Evolutionary conservation across 2,888 invertebrate species (phyloP).

Genomic region (Isoperla grammatica): DNA sequence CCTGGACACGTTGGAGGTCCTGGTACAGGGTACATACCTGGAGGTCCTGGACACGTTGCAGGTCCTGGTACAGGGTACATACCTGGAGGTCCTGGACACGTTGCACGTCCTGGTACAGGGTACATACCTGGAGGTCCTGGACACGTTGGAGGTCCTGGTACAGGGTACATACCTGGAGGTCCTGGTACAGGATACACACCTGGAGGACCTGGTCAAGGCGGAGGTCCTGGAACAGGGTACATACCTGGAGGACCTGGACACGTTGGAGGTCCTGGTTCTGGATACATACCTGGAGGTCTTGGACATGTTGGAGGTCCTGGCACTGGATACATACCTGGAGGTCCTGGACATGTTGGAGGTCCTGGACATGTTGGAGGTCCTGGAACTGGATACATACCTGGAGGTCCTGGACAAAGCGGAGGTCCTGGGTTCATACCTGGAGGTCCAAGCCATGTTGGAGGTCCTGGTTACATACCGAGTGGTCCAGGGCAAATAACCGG

Average conservation of each 20-base stretch:
- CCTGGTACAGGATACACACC: too few relatives aligned
- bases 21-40: too few relatives aligned
- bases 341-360: conserved; percentile 13
- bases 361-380: conserved; percentile 28
- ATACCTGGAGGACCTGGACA: neutral
- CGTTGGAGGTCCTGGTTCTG: conserved; percentile 20
- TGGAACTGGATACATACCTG: conserved; percentile 21
- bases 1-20: too few relatives aligned
- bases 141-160: conserved; percentile 16
- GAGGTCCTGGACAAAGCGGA: neutral
- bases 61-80: too few relatives aligned
- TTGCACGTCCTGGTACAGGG: conserved; percentile 16
- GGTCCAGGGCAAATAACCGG: conserved; percentile 1
- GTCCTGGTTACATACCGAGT: neutral
- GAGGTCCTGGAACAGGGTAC: neutral
- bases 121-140: conserved; percentile 22
- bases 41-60: too few relatives aligned
- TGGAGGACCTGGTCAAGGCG: neutral
- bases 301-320: conserved; percentile 23
- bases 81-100: conserved; percentile 10
- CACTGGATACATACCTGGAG: conserved; percentile 18
- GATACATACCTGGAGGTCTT: conserved; percentile 17
- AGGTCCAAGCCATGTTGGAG: conserved; percentile 14
- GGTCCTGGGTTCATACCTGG: neutral
- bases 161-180: conserved; percentile 21